Evolutionary conservation across 2,797 vertebrate species (phyloP), one percentile per base, ranked within the genome.

Genomic region (Otolemur crassicaudatus): DNA sequence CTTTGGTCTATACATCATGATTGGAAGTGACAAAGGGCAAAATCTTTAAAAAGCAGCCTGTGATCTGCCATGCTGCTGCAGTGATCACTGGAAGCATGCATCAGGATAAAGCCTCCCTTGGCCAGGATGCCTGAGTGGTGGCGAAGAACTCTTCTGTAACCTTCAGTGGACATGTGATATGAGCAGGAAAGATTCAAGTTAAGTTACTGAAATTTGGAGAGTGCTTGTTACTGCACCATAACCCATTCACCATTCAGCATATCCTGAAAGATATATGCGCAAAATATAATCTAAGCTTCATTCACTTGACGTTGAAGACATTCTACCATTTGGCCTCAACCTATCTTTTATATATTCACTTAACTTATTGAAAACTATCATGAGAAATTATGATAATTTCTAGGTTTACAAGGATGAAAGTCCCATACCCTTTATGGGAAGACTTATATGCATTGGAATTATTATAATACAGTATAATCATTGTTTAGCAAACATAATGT

Each of bases 201-300:
- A 65, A 73, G 40, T 85, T n/a, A n/a, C 19, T 81, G 91, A 85
- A 81, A 63, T 90, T 60, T 72, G 37, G 61, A 27, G 49, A 2
- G 22, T 63, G 4, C 69, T 92, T 91, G 25, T 96, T 77, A 91
- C 19, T 69, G 20, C 10, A 73, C 29, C 72, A 90, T 87, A 87
- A 90, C 23, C 25, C 13, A 16, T 53, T 53, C 49, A 53, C 49
- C 14, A 53, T 53, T 53, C n/a, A 67, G 34, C 27, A 34, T 88
- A 92, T 61, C 22, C 56, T 37, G 7, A 94, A 75, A 72, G 65
- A 73, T 34, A n/a, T 10, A 79, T 2, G 3, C 87, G 12, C 5
- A 91, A 67, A 90, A 89, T 67, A 91, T 95, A 96, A 84, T 56
- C 69, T n/a, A 77, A 85, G 53, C 60, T 94, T 70, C 49, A 40